These are phyloP conservation scores for Pollimyrus isidori DNA, from an alignment of 2,113 vertebrate species.

Conservation along the genomic window DNA sequence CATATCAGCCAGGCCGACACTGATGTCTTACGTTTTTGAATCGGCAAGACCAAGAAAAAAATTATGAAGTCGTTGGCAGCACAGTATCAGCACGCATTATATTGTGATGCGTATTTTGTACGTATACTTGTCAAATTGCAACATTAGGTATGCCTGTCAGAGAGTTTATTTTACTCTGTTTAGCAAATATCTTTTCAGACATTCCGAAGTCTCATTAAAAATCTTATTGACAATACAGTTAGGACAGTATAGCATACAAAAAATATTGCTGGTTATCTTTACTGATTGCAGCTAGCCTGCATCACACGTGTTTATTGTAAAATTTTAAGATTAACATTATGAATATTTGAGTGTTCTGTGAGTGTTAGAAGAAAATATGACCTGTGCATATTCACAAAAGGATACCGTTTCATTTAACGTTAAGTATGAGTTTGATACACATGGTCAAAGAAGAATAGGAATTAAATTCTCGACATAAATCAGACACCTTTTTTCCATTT, in stretches of 20 bases:
- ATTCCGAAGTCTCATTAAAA: neutral
- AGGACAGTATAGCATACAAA: neutral
- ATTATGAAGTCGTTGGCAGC: neutral
- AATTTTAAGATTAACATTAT: neutral
- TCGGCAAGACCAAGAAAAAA: neutral
- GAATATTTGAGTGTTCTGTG: neutral
- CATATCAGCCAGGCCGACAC: neutral
- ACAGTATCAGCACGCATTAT: neutral
- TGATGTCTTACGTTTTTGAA: neutral
- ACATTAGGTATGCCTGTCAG: neutral
- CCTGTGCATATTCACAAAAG: neutral
- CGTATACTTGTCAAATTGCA: neutral
- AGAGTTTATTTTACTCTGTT: neutral
- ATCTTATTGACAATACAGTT: neutral
- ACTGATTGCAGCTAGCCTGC: neutral
- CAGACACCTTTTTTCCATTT: neutral
- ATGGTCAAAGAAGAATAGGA: neutral
- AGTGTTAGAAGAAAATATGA: neutral
- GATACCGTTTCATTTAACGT: neutral
- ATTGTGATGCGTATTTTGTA: neutral
- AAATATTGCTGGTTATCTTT: neutral
- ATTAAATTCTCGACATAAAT: neutral
- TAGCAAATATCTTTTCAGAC: neutral
- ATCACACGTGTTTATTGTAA: neutral
- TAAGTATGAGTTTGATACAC: neutral